These are phyloP conservation scores for Leucophenga varia DNA, from an alignment of 1,140 invertebrate species.

Conservation along the genomic window DNA sequence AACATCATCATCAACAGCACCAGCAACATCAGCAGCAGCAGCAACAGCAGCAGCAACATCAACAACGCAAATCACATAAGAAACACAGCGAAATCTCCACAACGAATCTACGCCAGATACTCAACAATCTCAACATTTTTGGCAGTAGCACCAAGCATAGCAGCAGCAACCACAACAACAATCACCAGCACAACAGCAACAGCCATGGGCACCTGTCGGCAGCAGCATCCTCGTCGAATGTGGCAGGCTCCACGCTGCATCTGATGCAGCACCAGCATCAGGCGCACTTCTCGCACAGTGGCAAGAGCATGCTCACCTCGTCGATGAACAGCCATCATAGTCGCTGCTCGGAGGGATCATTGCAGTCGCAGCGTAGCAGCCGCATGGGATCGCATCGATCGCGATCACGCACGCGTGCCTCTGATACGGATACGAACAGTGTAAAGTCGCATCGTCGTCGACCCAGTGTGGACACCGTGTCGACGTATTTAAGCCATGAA, in stretches of 20 bases:
- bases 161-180: too few species aligned
- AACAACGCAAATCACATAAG: slow-evolving; percentile 45
- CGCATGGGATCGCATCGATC: slow-evolving; percentile 53
- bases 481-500: slow-evolving; percentile 84
- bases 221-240: slow-evolving; percentile 3
- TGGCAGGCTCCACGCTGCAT: slow-evolving; percentile 14
- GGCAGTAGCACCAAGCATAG: slow-evolving; percentile 59
- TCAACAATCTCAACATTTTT: slow-evolving; percentile 80
- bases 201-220: too few species aligned
- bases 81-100: slow-evolving; percentile 55
- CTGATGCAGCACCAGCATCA: slow-evolving; percentile 9
- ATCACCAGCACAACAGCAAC: not conserved
- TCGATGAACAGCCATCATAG: slow-evolving; percentile 55
- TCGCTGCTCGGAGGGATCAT: slow-evolving; percentile 49
- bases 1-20: slow-evolving; percentile 17
- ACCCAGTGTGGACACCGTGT: slow-evolving; percentile 82
- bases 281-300: slow-evolving; percentile 36
- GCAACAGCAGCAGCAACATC: slow-evolving; percentile 7
- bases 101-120: slow-evolving; percentile 71
- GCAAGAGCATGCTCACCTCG: slow-evolving; percentile 38
- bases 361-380: slow-evolving; percentile 50
- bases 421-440: slow-evolving; percentile 68
- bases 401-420: slow-evolving; percentile 47
- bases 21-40: slow-evolving; percentile 27
- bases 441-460: slow-evolving; percentile 71